These are phyloP conservation scores for Cathartes aura DNA, from an alignment of 2,113 vertebrate species.

Conservation along the genomic window DNA sequence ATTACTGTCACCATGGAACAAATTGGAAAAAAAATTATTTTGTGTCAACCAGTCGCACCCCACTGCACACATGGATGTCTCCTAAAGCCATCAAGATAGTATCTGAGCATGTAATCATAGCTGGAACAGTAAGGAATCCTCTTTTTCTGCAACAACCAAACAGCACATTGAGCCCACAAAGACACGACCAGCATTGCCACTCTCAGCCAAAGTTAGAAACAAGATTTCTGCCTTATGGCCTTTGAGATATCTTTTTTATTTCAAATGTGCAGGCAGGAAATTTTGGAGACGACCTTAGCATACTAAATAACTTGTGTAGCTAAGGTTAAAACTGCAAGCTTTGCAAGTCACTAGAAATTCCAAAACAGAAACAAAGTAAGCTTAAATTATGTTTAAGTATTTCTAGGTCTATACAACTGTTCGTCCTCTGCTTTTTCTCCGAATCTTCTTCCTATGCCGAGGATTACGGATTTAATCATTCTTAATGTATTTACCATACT, in stretches of 20 bases:
- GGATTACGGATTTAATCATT: not conserved
- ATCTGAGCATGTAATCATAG: constrained; percentile 73
- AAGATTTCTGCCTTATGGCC: constrained; percentile 46
- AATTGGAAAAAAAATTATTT: constrained; percentile 74
- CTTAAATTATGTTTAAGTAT: not conserved
- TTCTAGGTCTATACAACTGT: not conserved
- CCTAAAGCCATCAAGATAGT: constrained; percentile 75
- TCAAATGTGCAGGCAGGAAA: not conserved
- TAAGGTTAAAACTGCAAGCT: not conserved
- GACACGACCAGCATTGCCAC: constrained; percentile 38
- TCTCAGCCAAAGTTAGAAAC: constrained; percentile 44
- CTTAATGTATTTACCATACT: not conserved
- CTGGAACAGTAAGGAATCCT: constrained; percentile 72
- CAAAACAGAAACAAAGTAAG: not conserved
- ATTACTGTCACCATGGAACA: constrained; percentile 72
- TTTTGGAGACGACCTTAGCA: not conserved
- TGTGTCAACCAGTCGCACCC: constrained; percentile 74
- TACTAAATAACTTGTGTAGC: not conserved
- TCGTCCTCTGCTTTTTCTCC: not conserved
- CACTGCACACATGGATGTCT: constrained; percentile 69
- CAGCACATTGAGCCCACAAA: constrained; percentile 62
- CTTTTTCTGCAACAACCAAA: constrained; percentile 59
- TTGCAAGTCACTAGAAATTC: not conserved
- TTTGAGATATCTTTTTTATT: not conserved
- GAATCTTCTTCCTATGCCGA: not conserved